Evolutionary conservation across 2,113 vertebrate genomes (phyloP).

Genomic region (Excalfactoria chinensis): DNA sequence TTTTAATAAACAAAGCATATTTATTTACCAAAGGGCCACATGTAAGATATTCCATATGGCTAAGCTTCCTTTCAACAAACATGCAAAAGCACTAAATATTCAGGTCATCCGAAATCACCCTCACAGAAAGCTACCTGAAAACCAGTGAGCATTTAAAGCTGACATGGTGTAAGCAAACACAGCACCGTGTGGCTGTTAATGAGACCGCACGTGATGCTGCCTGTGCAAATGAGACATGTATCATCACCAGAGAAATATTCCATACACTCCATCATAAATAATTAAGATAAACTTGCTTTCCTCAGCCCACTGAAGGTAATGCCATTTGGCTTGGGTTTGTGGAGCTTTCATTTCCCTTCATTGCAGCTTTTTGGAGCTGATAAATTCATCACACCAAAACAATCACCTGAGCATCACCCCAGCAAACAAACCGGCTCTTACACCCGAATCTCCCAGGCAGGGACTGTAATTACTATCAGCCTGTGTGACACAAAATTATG

Average conservation of each 20-base stretch:
- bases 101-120: not conserved
- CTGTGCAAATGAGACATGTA: not conserved
- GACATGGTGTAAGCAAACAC: not conserved
- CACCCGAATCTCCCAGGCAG: not conserved
- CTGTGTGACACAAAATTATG: not conserved
- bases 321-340: constrained; percentile 22
- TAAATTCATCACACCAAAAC: constrained; percentile 33
- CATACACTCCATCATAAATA: constrained; percentile 45
- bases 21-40: not conserved
- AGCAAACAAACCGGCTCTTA: not conserved
- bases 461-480: constrained; percentile 27
- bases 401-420: constrained; percentile 21
- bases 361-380: constrained; percentile 36
- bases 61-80: not conserved
- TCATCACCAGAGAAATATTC: constrained; percentile 17
- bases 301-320: constrained; percentile 5
- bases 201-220: not conserved
- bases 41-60: not conserved
- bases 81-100: not conserved
- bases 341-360: constrained; percentile 19
- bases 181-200: not conserved
- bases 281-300: constrained; percentile 49
- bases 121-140: not conserved
- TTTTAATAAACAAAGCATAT: not conserved
- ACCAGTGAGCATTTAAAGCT: not conserved